Evolutionary conservation across 1,140 invertebrate genomes (phyloP), one percentile per base, ranked within the genome.

Genomic region (Trachymyrmex septentrionalis): DNA sequence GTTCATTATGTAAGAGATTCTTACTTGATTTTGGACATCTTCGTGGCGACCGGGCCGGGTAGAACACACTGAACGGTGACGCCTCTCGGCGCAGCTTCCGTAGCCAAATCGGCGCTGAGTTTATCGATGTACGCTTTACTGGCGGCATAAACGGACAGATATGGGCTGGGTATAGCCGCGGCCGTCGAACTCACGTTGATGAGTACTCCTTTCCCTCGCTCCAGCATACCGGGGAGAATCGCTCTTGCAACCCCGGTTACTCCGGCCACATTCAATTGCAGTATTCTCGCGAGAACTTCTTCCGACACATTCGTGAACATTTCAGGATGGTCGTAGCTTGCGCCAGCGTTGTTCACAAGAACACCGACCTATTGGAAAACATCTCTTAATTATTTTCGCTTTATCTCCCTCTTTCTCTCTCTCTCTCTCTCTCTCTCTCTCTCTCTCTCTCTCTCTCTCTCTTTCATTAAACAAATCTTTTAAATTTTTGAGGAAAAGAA

Each of bases 281-380:
- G 75, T 86, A 95, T 95, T 67, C 86, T 88, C 0, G 92, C 90
- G 0, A 95, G 89, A 0, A 92, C 91, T 50, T 95, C 94, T 91
- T 97, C 96, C 9, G 96, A 96, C 1, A 98, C 93, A 19, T 97
- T 96, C 1, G 97, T 95, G 93, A 98, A 98, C 91, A 98, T 97
- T 92, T 98, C 98, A 0, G 99, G 99, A 94, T 98, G 97, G 0
- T 97, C 95, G 94, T 99, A 99, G 75, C 98, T 98, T 86, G 98
- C 97, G 4, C 99, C 99, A 0, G 99, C 99, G 96, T 99, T 99
- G 94, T 99, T 99, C 6, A 99, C 97, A 12, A 99, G 95, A 21
- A 99, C 97, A 0, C 98, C 99, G 85, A 99, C 97, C 95, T 95
- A 44, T n/a, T 10, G 7, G 21, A 9, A 91, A 72, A 44, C 1